Evolutionary conservation across 2,888 invertebrate genomes (phyloP).

Genomic region (Morpho helenor): DNA sequence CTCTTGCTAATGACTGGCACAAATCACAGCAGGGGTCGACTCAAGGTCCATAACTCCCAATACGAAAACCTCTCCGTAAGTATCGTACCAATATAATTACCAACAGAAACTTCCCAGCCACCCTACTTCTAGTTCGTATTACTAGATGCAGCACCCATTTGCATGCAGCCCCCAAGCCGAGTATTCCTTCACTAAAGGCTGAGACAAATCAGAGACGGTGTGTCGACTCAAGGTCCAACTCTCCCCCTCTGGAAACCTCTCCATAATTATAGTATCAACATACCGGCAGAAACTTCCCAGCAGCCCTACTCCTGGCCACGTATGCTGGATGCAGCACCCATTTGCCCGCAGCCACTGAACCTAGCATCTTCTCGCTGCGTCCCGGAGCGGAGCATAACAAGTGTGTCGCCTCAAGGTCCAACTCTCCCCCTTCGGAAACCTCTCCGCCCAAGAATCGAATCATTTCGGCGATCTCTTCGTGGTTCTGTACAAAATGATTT

Average conservation of each 20-base stretch:
- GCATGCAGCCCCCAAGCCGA: constrained; percentile 92
- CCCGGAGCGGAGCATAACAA: constrained; percentile 86
- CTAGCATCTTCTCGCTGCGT: constrained; percentile 93
- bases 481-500: constrained; percentile 53
- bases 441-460: constrained; percentile 82
- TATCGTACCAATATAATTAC: constrained; percentile 51
- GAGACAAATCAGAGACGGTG: constrained; percentile 88
- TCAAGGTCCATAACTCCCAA: constrained; percentile 68
- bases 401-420: constrained; percentile 82
- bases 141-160: constrained; percentile 92
- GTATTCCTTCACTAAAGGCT: constrained; percentile 91
- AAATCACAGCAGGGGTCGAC: constrained; percentile 85
- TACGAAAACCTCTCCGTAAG: constrained; percentile 77
- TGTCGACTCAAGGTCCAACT: constrained; percentile 46
- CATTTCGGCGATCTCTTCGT: constrained; percentile 71
- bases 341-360: constrained; percentile 91
- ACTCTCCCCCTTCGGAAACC: constrained; percentile 72
- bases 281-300: constrained; percentile 82
- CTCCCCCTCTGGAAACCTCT: constrained; percentile 74
- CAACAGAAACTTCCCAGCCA: constrained; percentile 80
- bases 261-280: constrained; percentile 65
- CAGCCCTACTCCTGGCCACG: constrained; percentile 82
- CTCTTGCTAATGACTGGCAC: constrained; percentile 93
- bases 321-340: constrained; percentile 93
- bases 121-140: constrained; percentile 85